A percentile compares a stretch with the other conserved stretches of the same genome.
Evolutionary conservation across 2,888 invertebrate species (phyloP).

Genomic region (Hymenopus coronatus): DNA sequence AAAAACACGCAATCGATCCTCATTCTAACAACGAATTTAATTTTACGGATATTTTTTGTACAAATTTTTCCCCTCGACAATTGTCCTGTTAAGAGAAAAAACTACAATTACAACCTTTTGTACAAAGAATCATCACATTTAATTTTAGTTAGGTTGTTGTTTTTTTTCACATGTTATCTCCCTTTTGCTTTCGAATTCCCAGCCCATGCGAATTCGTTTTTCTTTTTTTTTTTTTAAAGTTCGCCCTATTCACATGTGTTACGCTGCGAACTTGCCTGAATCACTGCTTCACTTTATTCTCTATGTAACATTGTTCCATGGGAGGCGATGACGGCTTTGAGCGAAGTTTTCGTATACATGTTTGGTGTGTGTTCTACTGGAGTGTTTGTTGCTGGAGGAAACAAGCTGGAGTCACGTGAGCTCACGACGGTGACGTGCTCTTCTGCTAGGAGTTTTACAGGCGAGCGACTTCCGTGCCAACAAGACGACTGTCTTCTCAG

Average conservation of each 20-base stretch:
- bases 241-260: too few species aligned
- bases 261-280: too few species aligned
- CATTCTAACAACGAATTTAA: slow-evolving; percentile 25
- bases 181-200: background rate
- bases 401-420: slow-evolving; percentile 9
- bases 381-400: background rate
- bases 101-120: slow-evolving; percentile 48
- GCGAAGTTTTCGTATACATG: slow-evolving; percentile 1
- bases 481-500: slow-evolving; percentile 17
- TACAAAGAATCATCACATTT: slow-evolving; percentile 63
- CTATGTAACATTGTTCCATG: too few species aligned
- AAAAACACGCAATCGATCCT: slow-evolving; percentile 12
- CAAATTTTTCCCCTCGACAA: background rate
- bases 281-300: too few species aligned
- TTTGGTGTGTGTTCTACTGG: background rate
- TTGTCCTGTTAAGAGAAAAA: slow-evolving; percentile 17
- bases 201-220: background rate
- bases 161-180: background rate
- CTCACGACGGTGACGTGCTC: background rate
- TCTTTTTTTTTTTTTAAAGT: too few species aligned
- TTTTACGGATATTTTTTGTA: slow-evolving; percentile 31
- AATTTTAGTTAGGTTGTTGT: slow-evolving; percentile 13
- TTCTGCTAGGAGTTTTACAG: background rate
- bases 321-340: background rate
- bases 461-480: background rate